These are phyloP conservation scores for Lithophane semibrunnea DNA, from an alignment of 2,888 invertebrate species.

Conservation along the genomic window DNA sequence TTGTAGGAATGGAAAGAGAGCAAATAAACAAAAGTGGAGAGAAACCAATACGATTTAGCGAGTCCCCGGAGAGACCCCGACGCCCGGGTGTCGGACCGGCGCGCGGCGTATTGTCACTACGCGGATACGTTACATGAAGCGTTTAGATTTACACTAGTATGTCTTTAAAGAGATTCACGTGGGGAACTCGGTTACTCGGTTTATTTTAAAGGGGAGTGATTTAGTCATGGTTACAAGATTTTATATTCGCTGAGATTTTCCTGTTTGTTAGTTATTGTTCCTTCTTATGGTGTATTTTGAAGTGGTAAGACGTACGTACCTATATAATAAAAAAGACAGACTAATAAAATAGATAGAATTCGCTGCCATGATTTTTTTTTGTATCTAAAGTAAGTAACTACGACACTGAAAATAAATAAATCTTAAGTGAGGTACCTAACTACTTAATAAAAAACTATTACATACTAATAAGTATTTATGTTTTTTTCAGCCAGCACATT, in stretches of 20 bases:
- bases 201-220: conserved; percentile 1
- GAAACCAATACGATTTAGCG: conserved; percentile 86
- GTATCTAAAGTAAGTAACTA: neutral
- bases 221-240: neutral
- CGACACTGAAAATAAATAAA: neutral
- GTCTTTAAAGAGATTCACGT: conserved; percentile 36
- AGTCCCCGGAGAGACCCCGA: conserved; percentile 76
- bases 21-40: conserved; percentile 79
- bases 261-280: neutral
- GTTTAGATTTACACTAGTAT: conserved; percentile 49
- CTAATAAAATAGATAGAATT: neutral
- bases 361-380: neutral
- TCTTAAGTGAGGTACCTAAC: neutral
- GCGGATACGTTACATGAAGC: conserved; percentile 66
- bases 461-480: neutral
- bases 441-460: neutral
- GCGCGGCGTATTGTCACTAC: conserved; percentile 80
- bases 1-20: conserved; percentile 71
- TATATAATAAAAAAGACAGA: neutral
- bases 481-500: neutral
- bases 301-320: no score
- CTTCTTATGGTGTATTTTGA: neutral
- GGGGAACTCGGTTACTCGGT: conserved; percentile 10
- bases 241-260: conserved; percentile 5
- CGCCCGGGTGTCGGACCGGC: conserved; percentile 67